A percentile compares a stretch with the other conserved stretches of the same genome.
Evolutionary conservation across 1,140 invertebrate species (phyloP).

Genomic region (Galendromus occidentalis): DNA sequence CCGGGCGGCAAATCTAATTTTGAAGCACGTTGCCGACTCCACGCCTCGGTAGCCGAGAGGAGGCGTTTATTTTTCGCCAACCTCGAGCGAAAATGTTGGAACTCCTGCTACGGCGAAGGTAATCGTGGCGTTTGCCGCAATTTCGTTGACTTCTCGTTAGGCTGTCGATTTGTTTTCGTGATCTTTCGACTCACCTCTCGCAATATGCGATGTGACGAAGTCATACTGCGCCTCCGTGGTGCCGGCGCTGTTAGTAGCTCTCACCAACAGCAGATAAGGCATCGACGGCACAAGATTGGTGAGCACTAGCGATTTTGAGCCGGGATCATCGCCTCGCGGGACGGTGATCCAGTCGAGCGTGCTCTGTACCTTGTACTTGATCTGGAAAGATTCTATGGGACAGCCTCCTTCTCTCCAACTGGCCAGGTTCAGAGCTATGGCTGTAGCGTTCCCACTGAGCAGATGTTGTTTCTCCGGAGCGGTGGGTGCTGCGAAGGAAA

Average conservation of each 20-base stretch:
- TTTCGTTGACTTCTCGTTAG: too few species aligned
- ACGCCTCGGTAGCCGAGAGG: too few species aligned
- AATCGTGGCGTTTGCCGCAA: too few species aligned
- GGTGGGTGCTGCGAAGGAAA: background rate
- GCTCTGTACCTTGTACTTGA: background rate
- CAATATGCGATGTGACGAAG: background rate
- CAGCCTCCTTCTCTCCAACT: slow-evolving; percentile 5
- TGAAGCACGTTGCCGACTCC: too few species aligned
- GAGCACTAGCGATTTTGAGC: background rate
- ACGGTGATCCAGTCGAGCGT: slow-evolving; percentile 5
- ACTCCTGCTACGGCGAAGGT: too few species aligned
- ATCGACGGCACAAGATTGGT: background rate
- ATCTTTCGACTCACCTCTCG: background rate
- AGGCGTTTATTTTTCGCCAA: too few species aligned
- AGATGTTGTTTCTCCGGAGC: background rate
- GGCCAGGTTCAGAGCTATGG: background rate
- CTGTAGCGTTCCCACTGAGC: background rate
- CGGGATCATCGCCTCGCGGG: background rate
- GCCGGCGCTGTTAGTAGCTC: background rate
- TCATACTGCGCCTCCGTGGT: slow-evolving; percentile 5
- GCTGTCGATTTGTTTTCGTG: too few species aligned
- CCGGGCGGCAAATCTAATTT: too few species aligned
- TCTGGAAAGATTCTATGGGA: background rate
- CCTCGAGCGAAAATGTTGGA: too few species aligned
- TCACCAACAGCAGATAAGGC: background rate